These are phyloP conservation scores for Euleptes europaea DNA, from an alignment of 2,113 vertebrate genomes.

Conservation along the genomic window DNA sequence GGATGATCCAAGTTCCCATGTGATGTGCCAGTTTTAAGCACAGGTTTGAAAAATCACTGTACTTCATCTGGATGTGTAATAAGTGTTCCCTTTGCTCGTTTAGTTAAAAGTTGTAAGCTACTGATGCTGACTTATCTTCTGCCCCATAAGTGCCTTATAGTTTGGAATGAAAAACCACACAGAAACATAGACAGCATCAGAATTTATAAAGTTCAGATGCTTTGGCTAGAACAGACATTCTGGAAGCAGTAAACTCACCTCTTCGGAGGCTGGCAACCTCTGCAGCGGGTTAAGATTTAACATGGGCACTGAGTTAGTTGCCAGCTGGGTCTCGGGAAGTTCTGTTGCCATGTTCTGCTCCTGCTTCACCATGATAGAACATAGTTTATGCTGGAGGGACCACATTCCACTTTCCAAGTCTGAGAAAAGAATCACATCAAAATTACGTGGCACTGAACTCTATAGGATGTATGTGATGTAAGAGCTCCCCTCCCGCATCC, in stretches of 20 bases:
- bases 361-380: conserved; percentile 95
- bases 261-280: conserved; percentile 81
- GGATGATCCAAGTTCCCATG: background rate
- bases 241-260: conserved; percentile 70
- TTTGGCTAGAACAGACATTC: background rate
- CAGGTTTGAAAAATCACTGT: background rate
- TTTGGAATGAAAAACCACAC: background rate
- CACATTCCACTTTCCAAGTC: conserved; percentile 87
- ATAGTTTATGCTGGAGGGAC: conserved; percentile 93
- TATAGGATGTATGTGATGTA: conserved; percentile 48
- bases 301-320: conserved; percentile 73
- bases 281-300: conserved; percentile 85
- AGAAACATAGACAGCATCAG: background rate
- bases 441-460: conserved; percentile 8
- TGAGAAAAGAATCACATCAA: conserved; percentile 63
- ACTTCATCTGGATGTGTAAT: background rate
- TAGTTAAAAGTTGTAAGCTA: background rate
- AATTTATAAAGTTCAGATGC: background rate
- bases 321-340: conserved; percentile 69
- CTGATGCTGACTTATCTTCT: background rate
- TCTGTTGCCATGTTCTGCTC: conserved; percentile 86
- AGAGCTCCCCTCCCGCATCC: background rate
- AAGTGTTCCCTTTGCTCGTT: background rate
- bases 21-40: background rate
- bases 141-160: background rate